Percentiles rank a stretch among this genome's conserved stretches.
Evolutionary conservation across 2,797 vertebrate genomes (phyloP).

Genomic region (Intellagama lesueurii): DNA sequence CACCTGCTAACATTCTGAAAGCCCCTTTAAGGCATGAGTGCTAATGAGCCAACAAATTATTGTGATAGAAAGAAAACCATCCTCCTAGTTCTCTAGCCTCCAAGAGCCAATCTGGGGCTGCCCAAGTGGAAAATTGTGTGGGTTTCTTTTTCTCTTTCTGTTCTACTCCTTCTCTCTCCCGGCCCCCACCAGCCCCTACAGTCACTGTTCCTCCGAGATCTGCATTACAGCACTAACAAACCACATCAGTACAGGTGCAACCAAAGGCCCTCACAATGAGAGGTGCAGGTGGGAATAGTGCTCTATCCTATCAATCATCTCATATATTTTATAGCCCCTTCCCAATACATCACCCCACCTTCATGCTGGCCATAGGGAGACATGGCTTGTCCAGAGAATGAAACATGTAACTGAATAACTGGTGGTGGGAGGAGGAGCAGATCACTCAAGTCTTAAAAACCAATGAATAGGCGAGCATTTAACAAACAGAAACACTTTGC

Average conservation of each 20-base stretch:
- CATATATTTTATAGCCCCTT: neutral
- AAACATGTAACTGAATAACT: conserved; percentile 8
- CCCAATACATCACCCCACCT: neutral
- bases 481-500: conserved; percentile 12
- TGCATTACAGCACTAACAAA: conserved; percentile 26
- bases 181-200: conserved; percentile 8
- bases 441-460: neutral
- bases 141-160: conserved; percentile 38
- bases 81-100: conserved; percentile 54
- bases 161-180: neutral
- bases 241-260: conserved; percentile 47
- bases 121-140: conserved; percentile 76
- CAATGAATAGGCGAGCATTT: conserved; percentile 10
- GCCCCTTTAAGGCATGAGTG: conserved; percentile 66
- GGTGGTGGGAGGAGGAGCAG: neutral
- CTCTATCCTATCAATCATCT: neutral
- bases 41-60: conserved; percentile 76
- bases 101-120: conserved; percentile 71
- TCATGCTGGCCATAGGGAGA: neutral
- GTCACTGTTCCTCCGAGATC: conserved; percentile 55
- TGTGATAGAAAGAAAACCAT: conserved; percentile 38
- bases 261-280: neutral
- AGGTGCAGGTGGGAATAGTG: neutral
- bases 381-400: neutral
- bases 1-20: conserved; percentile 63